Base-by-base conservation (phyloP, 2,113 vertebrate genomes). In the Muntiacus muntjak region DNA sequence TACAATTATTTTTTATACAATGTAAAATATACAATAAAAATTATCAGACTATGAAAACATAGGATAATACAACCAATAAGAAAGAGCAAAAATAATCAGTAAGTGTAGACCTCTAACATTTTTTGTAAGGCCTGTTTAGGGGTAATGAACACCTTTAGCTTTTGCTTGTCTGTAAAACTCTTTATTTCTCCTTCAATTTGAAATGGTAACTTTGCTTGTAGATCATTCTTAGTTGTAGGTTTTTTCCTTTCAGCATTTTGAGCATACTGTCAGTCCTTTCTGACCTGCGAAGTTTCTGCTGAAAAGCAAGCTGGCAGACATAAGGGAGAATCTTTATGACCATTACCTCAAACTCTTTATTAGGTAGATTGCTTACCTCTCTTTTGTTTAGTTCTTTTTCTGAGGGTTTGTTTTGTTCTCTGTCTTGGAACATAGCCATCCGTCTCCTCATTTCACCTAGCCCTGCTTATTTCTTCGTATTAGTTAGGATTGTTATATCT, bases 311-410 rank as follows among this genome's bases (percentile, higher is more conserved):
- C 81, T 55, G 81, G 33, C 19, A 83, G 33, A 55, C n/a, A 40
- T 36, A 25, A 0, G 0, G 33, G 21, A 55, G n/a, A 7, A 6
- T 83, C 1, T 83, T 83, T 55, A 40, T 26, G 7, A 83, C 13
- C 52, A 40, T 36, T 55, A 26, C n/a, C n/a, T 40, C 52, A 16
- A 55, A 40, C 21, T 26, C 13, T 83, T 55, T 55, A 26, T 26
- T 26, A 54, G 52, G 81, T 84, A 16, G 52, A 55, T 40, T 83
- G n/a, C 81, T 84, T 84, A 9, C 16, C n/a, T 55, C 52, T 40
- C 21, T 84, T 84, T 84, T 78, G 74, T 47, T 79, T 33, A 30
- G 76, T 78, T 54, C 33, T 16, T 55, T 36, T 55, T 26, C 81
- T 84, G 52, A 40, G 13, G 4, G 23, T 84, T 55, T 83, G 52